Conservation (phyloP, 2,797 vertebrate genomes). For the Eidolon dupreanum region DNA sequence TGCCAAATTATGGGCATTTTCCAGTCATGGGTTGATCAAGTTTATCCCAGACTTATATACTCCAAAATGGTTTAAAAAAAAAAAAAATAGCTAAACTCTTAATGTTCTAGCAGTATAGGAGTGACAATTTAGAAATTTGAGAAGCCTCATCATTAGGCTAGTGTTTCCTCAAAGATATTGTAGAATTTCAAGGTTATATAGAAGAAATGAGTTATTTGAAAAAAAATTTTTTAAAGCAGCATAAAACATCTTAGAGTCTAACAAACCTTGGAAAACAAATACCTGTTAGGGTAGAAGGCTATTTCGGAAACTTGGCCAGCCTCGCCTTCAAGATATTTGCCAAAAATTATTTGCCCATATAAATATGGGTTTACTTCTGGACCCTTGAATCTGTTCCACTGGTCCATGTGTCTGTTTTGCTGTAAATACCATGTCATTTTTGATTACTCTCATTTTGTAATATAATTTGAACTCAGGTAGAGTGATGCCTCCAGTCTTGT, state of each 20-base stretch:
- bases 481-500: too few relatives aligned
- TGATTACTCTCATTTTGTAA: too few relatives aligned
- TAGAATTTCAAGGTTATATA: background rate
- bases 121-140: background rate
- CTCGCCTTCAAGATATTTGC: background rate
- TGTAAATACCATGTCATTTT: too few relatives aligned
- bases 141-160: background rate
- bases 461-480: too few relatives aligned
- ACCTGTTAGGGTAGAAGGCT: background rate
- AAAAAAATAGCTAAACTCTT: background rate
- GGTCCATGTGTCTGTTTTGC: too few relatives aligned
- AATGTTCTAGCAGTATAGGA: background rate
- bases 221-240: background rate
- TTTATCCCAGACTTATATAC: background rate
- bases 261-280: background rate
- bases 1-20: background rate
- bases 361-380: too few relatives aligned
- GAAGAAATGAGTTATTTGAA: background rate
- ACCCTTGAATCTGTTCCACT: too few relatives aligned
- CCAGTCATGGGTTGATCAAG: background rate
- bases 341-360: too few relatives aligned
- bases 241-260: background rate
- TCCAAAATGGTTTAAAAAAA: background rate
- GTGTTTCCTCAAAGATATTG: background rate
- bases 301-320: background rate